phyloP scores from a whole-genome alignment of 1,140 invertebrate genomes.

The Chymomyza costata region DNA sequence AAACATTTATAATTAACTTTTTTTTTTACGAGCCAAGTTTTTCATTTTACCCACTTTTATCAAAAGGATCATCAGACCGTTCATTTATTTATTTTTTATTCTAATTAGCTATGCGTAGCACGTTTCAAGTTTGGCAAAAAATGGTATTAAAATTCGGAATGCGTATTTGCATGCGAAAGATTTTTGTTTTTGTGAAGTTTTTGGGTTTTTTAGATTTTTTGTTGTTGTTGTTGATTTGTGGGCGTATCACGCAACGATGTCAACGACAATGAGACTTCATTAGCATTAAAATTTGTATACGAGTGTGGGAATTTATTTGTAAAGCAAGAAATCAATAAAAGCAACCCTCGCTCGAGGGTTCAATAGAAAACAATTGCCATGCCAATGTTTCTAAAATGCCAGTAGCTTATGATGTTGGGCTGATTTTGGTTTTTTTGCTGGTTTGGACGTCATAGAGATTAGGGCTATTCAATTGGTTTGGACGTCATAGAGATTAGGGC shows the following conservation, averaged over 20 bases:
- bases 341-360: constrained; percentile 6
- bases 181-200: constrained; percentile 17
- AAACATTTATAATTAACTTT: no score
- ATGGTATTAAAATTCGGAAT: no score
- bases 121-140: constrained; percentile 38
- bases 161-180: no score
- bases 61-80: constrained; percentile 4
- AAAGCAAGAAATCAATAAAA: constrained; percentile 39
- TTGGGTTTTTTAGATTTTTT: constrained; percentile 21
- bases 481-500: no score
- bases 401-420: no score
- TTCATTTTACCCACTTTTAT: no score
- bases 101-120: constrained; percentile 51
- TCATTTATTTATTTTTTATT: constrained; percentile 41
- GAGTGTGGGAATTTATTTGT: not conserved
- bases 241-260: constrained; percentile 31
- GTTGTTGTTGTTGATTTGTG: constrained; percentile 28
- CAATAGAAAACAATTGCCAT: no score
- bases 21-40: no score
- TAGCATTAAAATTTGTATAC: constrained; percentile 43
- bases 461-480: no score
- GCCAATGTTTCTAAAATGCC: no score
- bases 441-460: no score
- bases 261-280: constrained; percentile 49
- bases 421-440: no score